A percentile compares a stretch with the other conserved stretches of the same genome.
phyloP scores from a whole-genome alignment of 2,113 vertebrate genomes.

The Tetrax tetrax region DNA sequence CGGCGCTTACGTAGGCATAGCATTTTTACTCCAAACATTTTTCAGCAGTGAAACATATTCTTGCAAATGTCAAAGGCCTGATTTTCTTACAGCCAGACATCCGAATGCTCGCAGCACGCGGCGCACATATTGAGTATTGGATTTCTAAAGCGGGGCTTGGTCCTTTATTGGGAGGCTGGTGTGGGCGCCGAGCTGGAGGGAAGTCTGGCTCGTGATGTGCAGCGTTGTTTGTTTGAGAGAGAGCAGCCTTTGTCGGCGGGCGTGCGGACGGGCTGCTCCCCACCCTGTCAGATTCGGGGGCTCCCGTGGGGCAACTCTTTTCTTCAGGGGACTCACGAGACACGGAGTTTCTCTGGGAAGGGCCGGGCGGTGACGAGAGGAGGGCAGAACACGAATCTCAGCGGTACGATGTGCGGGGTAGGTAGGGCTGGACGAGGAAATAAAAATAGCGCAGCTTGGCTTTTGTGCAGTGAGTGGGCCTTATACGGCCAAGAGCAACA shows the following conservation, averaged over 20 bases:
- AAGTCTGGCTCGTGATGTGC: background rate
- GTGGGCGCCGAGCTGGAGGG: background rate
- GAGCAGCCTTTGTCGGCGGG: background rate
- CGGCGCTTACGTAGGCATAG: background rate
- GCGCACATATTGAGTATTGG: accelerated
- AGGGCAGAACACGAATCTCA: background rate
- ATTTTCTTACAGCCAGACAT: background rate
- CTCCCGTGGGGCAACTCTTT: background rate
- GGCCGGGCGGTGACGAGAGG: background rate
- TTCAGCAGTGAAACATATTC: background rate
- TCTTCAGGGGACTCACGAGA: background rate
- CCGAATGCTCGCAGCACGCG: background rate
- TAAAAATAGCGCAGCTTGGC: slow-evolving; percentile 52
- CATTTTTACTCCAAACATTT: background rate
- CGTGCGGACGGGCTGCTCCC: background rate
- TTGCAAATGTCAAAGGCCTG: background rate
- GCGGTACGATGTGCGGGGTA: background rate
- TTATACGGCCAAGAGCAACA: background rate
- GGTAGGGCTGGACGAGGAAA: background rate
- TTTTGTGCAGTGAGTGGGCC: slow-evolving; percentile 41
- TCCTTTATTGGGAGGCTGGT: background rate
- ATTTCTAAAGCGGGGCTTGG: background rate
- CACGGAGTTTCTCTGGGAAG: background rate
- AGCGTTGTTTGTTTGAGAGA: background rate
- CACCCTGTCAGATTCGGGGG: accelerated